Evolutionary conservation across 2,797 vertebrate genomes (phyloP).

Genomic region (Orestias chungarensis): DNA sequence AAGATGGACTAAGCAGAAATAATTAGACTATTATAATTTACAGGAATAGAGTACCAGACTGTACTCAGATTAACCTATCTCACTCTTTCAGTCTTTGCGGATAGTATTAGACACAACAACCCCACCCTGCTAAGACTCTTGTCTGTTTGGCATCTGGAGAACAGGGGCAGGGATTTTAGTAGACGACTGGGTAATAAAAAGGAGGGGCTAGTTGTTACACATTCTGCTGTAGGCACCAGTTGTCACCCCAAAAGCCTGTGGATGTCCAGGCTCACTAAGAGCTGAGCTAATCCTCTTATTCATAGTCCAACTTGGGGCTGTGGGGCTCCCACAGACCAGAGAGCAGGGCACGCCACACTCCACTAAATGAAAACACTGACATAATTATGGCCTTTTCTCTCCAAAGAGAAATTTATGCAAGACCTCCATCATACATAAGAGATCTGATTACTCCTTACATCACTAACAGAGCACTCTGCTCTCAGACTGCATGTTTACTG

Average conservation of each 20-base stretch:
- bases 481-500: too few species aligned
- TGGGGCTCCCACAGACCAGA: conserved; percentile 52
- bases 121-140: conserved; percentile 25
- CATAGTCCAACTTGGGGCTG: conserved; percentile 58
- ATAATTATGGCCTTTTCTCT: conserved; percentile 63
- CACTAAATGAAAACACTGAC: conserved; percentile 70
- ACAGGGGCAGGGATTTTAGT: conserved; percentile 29
- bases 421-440: too few species aligned
- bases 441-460: too few species aligned
- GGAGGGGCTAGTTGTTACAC: conserved; percentile 36
- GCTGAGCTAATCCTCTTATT: conserved; percentile 78
- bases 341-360: conserved; percentile 59
- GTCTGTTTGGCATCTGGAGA: conserved; percentile 40
- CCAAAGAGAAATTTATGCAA: conserved; percentile 54
- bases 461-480: too few species aligned
- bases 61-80: conserved; percentile 55
- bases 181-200: background rate
- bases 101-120: conserved; percentile 29
- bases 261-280: conserved; percentile 65
- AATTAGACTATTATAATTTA: background rate
- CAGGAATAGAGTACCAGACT: conserved; percentile 23
- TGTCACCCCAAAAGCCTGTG: conserved; percentile 58
- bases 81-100: conserved; percentile 19
- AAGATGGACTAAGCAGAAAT: background rate
- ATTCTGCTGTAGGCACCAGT: conserved; percentile 63